Evolutionary conservation across 2,888 invertebrate genomes (phyloP).

Genomic region (Drosophila yooni): DNA sequence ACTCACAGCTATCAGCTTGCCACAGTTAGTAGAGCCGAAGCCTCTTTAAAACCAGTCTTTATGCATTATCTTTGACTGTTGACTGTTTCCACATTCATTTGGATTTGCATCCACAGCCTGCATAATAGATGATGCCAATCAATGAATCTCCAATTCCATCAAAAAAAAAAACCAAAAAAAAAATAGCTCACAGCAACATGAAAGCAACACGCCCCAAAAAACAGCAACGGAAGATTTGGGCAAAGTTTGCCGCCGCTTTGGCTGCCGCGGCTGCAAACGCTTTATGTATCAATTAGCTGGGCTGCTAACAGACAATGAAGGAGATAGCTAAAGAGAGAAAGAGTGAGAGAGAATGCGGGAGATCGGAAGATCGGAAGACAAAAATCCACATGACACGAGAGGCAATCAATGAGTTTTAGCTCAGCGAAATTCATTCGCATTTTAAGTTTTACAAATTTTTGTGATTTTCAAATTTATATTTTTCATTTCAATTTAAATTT

Average conservation of each 20-base stretch:
- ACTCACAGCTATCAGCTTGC: conserved; percentile 8
- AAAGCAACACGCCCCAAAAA: conserved; percentile 36
- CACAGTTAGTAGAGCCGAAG: neutral
- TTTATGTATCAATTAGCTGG: conserved; percentile 74
- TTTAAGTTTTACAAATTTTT: neutral
- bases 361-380: conserved; percentile 1
- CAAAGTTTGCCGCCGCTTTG: conserved; percentile 37
- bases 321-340: neutral
- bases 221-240: neutral
- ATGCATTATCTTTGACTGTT: conserved; percentile 2
- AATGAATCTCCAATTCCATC: conserved; percentile 48
- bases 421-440: neutral
- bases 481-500: neutral
- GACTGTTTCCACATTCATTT: conserved; percentile 55
- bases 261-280: conserved; percentile 28
- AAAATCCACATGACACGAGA: conserved; percentile 14
- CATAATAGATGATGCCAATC: conserved; percentile 64
- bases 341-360: neutral
- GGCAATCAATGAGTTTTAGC: neutral
- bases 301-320: neutral
- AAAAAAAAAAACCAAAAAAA: conserved; percentile 5
- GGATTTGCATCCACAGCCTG: conserved; percentile 52
- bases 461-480: neutral
- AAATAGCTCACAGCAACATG: neutral
- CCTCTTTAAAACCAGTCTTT: conserved; percentile 5